A percentile compares a stretch with the other conserved stretches of the same genome.
These are phyloP conservation scores for Ctenopoma kingsleyae DNA, from an alignment of 2,797 vertebrate genomes.

Conservation along the genomic window DNA sequence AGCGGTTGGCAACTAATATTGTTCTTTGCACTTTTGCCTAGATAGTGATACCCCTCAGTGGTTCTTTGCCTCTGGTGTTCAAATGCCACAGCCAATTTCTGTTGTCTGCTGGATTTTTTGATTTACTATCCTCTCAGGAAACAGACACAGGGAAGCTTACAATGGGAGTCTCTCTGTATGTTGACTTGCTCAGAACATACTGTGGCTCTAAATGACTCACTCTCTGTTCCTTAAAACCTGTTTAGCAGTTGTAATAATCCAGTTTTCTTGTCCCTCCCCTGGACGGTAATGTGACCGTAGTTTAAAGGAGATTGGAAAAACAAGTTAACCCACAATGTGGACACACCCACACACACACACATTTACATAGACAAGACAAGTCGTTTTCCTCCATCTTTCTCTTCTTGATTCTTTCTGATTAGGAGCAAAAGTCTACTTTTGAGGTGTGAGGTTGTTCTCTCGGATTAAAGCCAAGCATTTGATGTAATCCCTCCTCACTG, in stretches of 20 bases:
- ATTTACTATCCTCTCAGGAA: constrained; percentile 59
- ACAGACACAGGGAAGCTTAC: constrained; percentile 54
- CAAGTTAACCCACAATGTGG: constrained; percentile 73
- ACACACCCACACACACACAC: constrained; percentile 63
- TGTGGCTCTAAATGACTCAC: constrained; percentile 38
- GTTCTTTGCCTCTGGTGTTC: constrained; percentile 6
- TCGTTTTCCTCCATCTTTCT: constrained; percentile 31
- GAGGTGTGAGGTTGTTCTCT: constrained; percentile 42
- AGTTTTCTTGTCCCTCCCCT: constrained; percentile 41
- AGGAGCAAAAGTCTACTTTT: constrained; percentile 35
- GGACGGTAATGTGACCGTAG: constrained; percentile 47
- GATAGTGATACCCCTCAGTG: background rate
- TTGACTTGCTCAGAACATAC: constrained; percentile 13
- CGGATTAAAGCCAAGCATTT: constrained; percentile 54
- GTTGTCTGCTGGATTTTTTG: constrained; percentile 41
- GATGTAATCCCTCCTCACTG: constrained; percentile 44
- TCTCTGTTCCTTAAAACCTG: constrained; percentile 64
- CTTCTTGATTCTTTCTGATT: constrained; percentile 11
- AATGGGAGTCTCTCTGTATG: constrained; percentile 2
- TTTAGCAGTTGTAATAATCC: constrained; percentile 57
- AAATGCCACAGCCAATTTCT: constrained; percentile 38
- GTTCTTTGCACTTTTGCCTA: constrained; percentile 4
- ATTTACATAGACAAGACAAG: constrained; percentile 6
- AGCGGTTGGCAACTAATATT: background rate
- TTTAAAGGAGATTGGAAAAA: constrained; percentile 68